Percentiles rank a stretch among this genome's conserved stretches.
Evolutionary conservation across 2,797 vertebrate genomes (phyloP).

Genomic region (Syngnathus acus): DNA sequence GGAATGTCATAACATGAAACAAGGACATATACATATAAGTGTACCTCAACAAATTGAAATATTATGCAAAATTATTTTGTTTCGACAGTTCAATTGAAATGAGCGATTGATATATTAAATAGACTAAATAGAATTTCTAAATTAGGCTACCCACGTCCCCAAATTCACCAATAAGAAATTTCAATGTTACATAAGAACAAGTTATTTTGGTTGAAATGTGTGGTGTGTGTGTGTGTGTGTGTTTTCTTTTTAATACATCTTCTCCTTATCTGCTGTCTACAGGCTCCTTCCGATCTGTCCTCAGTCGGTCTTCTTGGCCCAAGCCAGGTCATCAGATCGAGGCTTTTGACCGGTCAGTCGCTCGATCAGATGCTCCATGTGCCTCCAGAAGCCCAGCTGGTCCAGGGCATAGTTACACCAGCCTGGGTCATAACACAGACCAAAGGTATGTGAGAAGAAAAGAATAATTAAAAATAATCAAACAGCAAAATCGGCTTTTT

Average conservation of each 20-base stretch:
- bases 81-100: neutral
- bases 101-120: no score
- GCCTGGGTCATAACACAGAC: conserved; percentile 38
- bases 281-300: conserved; percentile 1
- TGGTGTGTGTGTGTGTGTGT: neutral
- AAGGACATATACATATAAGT: neutral
- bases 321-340: conserved; percentile 68
- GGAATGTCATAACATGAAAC: no score
- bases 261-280: conserved; percentile 5
- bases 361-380: conserved; percentile 64
- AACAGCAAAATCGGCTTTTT: neutral
- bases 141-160: neutral
- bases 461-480: no score
- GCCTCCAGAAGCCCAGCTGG: conserved; percentile 69
- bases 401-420: conserved; percentile 75
- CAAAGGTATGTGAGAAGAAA: neutral
- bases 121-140: neutral
- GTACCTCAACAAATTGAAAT: neutral
- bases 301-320: conserved; percentile 69
- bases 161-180: neutral
- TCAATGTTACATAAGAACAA: neutral
- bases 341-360: conserved; percentile 62
- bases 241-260: conserved; percentile 2
- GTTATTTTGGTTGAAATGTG: no score
- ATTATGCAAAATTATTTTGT: neutral